These are phyloP conservation scores for Malurus alboscapulatus DNA, from an alignment of 2,113 vertebrate species.

Conservation along the genomic window DNA sequence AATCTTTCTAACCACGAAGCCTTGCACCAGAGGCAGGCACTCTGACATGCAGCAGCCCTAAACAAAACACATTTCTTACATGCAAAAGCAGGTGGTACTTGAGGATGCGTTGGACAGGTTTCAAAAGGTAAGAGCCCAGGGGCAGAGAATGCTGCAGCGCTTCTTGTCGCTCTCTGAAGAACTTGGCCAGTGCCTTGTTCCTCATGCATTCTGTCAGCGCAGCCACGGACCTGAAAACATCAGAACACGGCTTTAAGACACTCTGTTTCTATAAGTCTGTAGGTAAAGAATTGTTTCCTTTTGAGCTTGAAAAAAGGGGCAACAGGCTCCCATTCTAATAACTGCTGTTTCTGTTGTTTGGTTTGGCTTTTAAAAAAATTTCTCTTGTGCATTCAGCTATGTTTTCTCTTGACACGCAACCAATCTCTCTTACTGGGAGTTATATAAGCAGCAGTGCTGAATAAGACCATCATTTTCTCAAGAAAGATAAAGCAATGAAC, in stretches of 20 bases:
- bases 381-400: background rate
- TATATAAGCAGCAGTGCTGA: background rate
- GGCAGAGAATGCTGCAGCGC: slow-evolving; percentile 90
- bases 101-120: slow-evolving; percentile 97
- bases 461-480: background rate
- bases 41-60: fast-evolving
- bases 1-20: background rate
- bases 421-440: background rate
- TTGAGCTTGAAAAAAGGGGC: background rate
- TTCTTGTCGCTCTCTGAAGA: slow-evolving; percentile 94
- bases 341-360: background rate
- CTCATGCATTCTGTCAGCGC: slow-evolving; percentile 97
- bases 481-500: background rate
- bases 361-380: background rate
- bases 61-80: slow-evolving; percentile 59
- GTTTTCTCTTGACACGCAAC: background rate
- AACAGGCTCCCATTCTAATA: background rate
- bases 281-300: background rate
- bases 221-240: slow-evolving; percentile 86
- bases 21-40: background rate
- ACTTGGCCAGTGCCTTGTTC: slow-evolving; percentile 91
- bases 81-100: slow-evolving; percentile 98
- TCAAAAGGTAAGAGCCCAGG: slow-evolving; percentile 95
- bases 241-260: background rate
- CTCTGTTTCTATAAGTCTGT: fast-evolving